Base-by-base conservation (phyloP, 2,797 vertebrate species). In the Macroramphosus scolopax region DNA sequence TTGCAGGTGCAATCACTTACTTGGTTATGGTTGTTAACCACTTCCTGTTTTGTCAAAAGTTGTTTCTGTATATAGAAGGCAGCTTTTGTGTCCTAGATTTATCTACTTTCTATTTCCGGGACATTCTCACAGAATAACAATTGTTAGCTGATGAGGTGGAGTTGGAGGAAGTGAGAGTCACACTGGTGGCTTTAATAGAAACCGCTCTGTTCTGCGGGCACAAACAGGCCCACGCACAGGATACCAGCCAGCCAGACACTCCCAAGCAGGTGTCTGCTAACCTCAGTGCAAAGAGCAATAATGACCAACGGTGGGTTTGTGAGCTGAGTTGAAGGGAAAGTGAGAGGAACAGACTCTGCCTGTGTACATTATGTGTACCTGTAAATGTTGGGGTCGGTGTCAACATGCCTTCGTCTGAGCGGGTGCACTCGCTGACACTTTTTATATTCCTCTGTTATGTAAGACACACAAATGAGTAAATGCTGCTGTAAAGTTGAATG, bases 261-360 rank as follows among this genome's bases (percentile, higher is more conserved):
- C 46, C 51, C 56, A 39, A 16, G 52, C 68, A 77, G 70, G 70
- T 78, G 75, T 68, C 30, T 63, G 59, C 28, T 37, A 22, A n/a
- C 31, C 9, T 45, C 33, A 5, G 35, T 2, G 18, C 49, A 51
- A 49, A 56, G 22, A 40, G 9, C 46, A 49, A 45, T 36, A 16
- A 36, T 43, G 15, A 5, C 10, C 0, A 0, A 22, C 12, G 17
- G 41, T 35, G 46, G 51, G 25, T 32, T 20, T 41, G 14, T 44
- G 26, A 20, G 47, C 17, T 18, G 4, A 20, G 13, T 43, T 13
- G 8, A 5, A 62, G 13, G 12, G 3, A 32, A 25, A 55, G 46
- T 31, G n/a, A 48, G 14, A 37, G 41, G 36, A 35, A 10, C 8
- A 16, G 33, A 31, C 1, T 6, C 8, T 17, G 17, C 31, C 24